These are phyloP conservation scores for Myocastor coypus DNA, from an alignment of 2,113 vertebrate species.

Conservation along the genomic window DNA sequence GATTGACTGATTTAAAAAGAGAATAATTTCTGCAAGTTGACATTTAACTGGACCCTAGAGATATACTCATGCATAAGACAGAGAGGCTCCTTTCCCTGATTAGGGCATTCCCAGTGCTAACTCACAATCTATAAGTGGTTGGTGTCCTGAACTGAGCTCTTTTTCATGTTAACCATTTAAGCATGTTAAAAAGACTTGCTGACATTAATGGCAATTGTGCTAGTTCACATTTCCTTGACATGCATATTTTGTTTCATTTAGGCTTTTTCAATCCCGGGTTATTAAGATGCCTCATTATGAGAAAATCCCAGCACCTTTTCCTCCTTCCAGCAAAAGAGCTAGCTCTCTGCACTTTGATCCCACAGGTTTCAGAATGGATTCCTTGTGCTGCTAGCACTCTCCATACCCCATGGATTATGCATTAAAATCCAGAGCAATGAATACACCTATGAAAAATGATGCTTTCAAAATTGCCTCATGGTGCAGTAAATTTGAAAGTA, in stretches of 20 bases:
- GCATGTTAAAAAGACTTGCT: neutral
- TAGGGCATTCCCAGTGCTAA: neutral
- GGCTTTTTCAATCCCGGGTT: slow-evolving; percentile 58
- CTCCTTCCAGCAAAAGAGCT: slow-evolving; percentile 66
- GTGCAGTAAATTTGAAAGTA: slow-evolving; percentile 91
- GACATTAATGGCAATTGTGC: neutral
- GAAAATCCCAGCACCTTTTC: slow-evolving; percentile 57
- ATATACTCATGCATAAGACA: neutral
- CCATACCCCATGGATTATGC: slow-evolving; percentile 57
- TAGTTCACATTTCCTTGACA: slow-evolving; percentile 41
- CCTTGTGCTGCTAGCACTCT: slow-evolving; percentile 54
- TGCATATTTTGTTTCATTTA: slow-evolving; percentile 52
- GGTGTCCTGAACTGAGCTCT: neutral
- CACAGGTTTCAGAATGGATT: slow-evolving; percentile 82
- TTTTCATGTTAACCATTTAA: slow-evolving; percentile 38
- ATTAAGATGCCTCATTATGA: slow-evolving; percentile 69
- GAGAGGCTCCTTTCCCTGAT: neutral
- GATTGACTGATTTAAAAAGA: neutral
- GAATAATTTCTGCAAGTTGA: neutral
- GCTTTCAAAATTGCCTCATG: slow-evolving; percentile 86
- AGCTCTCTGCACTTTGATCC: slow-evolving; percentile 54
- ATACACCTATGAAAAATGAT: slow-evolving; percentile 89
- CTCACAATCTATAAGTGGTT: neutral
- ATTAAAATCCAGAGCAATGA: slow-evolving; percentile 77
- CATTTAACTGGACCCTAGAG: neutral